These are phyloP conservation scores for Clivina fossor DNA, from an alignment of 2,888 invertebrate genomes.

Conservation along the genomic window DNA sequence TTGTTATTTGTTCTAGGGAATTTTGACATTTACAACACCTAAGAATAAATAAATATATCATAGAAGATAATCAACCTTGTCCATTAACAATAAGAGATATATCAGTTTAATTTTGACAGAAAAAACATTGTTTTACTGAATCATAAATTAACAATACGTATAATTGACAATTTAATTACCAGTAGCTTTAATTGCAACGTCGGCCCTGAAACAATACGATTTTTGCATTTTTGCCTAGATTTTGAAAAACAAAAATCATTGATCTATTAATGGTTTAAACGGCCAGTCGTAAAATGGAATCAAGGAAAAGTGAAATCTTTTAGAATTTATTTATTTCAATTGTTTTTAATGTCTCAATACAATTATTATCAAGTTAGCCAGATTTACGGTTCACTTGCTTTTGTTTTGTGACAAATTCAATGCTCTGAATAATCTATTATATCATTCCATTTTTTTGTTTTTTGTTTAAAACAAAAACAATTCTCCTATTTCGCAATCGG, in stretches of 20 bases:
- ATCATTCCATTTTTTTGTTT: constrained; percentile 18
- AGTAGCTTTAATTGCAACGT: constrained; percentile 21
- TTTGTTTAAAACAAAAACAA: too few species aligned
- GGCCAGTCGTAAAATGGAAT: constrained; percentile 40
- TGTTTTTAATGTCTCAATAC: constrained; percentile 37
- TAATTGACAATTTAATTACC: constrained; percentile 26
- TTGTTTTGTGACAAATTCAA: constrained; percentile 19
- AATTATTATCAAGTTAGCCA: constrained; percentile 30
- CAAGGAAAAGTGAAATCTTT: constrained; percentile 53
- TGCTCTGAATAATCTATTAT: constrained; percentile 26
- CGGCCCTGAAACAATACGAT: constrained; percentile 23
- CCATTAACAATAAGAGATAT: too few species aligned
- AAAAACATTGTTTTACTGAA: too few species aligned
- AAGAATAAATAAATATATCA: too few species aligned
- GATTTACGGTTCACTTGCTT: constrained; percentile 25
- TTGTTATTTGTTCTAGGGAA: too few species aligned
- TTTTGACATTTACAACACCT: too few species aligned
- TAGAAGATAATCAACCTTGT: too few species aligned
- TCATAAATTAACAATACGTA: constrained; percentile 13
- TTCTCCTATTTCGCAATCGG: too few species aligned
- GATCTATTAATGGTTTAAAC: too few species aligned
- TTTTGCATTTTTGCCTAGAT: constrained; percentile 24
- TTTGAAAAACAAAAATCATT: constrained; percentile 24
- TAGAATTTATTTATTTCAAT: constrained; percentile 49
- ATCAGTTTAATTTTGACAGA: too few species aligned